Evolutionary conservation across 92 coral and sea anemone genomes (phyloP), one percentile per base, ranked within the genome.

Genomic region (Isaurus tuberculatus): DNA sequence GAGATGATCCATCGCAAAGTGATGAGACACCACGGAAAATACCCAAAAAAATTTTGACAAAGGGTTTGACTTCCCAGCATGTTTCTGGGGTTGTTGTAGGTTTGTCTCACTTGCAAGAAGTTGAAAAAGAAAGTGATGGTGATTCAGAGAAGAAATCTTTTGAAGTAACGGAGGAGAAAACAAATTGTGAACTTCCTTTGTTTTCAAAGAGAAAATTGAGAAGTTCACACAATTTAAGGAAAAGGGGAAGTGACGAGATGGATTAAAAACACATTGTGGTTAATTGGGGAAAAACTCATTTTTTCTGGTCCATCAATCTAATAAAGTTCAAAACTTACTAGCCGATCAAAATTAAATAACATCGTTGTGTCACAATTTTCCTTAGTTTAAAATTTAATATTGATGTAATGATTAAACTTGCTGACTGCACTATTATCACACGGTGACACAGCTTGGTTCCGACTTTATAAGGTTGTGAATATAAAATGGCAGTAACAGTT

Each of bases 11-110:
- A n/a, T n/a, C n/a, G n/a, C n/a, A n/a, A n/a, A 71, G 95, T 20
- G 72, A 84, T 71, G 70, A n/a, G n/a, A n/a, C 91, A 15, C 88
- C 89, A 7, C 68, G 75, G 0, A 92, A 88, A 64, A 65, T 25
- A 19, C 15, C 83, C 1, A 88, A 79, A 55, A 83, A 17, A 71
- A 28, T 6, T 37, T 22, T n/a, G 49, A 37, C 33, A n/a, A 1
- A 26, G 36, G 26, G 20, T 8, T 10, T 34, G 22, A 57, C 70
- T 20, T 58, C 57, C 43, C 82, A 77, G 23, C 82, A 75, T 14
- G 82, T 51, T 34, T n/a, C 53, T 55, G 48, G 51, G 34, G 69
- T 27, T 5, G 53, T 58, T 34, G 70, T 77, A 6, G 82, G 31
- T 55, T 57, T 77, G 53, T 58, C 82, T 57, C 82, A 77, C 32